A percentile compares a stretch with the other conserved stretches of the same genome.
phyloP scores from a whole-genome alignment of 2,888 invertebrate species.

The Thyatira batis region DNA sequence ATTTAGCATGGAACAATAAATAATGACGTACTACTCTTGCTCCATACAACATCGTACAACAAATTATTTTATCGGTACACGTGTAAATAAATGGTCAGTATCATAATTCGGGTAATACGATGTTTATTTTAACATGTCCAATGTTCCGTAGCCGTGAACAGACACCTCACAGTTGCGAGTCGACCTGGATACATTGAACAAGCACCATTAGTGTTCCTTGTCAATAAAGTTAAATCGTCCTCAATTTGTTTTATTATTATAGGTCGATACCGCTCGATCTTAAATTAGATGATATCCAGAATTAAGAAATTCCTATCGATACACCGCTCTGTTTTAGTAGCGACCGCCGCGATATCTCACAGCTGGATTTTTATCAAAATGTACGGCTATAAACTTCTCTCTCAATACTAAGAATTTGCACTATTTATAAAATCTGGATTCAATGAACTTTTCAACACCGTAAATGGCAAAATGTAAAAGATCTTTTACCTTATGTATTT shows the following conservation, averaged over 20 bases:
- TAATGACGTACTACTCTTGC: background rate
- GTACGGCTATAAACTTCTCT: too few species aligned
- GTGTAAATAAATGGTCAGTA: slow-evolving; percentile 43
- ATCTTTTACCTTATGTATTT: too few species aligned
- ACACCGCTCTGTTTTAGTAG: background rate
- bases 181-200: slow-evolving; percentile 45
- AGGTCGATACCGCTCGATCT: background rate
- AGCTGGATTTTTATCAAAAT: background rate
- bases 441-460: too few species aligned
- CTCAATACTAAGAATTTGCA: too few species aligned
- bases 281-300: background rate
- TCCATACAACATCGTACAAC: slow-evolving; percentile 4
- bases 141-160: slow-evolving; percentile 49
- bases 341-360: background rate
- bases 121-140: slow-evolving; percentile 66
- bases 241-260: slow-evolving; percentile 4
- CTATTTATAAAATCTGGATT: too few species aligned
- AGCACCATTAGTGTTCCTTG: slow-evolving; percentile 25
- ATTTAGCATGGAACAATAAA: slow-evolving; percentile 18
- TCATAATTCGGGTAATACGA: slow-evolving; percentile 47
- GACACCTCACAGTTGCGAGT: slow-evolving; percentile 45
- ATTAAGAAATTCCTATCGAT: background rate
- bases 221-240: slow-evolving; percentile 20
- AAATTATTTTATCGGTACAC: slow-evolving; percentile 13
- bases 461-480: too few species aligned